Percentiles rank a stretch among this genome's conserved stretches.
Conservation (phyloP, 1,140 invertebrate species). For the Nilaparvata lugens region DNA sequence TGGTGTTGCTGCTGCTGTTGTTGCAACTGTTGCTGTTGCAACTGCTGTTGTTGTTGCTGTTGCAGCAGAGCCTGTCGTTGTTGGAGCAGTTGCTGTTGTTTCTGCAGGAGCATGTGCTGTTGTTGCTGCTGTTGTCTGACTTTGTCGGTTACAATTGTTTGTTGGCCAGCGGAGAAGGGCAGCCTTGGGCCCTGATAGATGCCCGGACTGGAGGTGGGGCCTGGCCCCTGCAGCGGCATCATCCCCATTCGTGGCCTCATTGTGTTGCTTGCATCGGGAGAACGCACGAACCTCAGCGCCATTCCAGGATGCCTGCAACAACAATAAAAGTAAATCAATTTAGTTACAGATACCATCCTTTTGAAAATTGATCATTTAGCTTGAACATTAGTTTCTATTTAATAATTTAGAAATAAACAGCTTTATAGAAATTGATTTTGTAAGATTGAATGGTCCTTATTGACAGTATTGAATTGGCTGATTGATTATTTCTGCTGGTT, state of each 20-base stretch:
- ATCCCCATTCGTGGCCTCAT: constrained; percentile 17
- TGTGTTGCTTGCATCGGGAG: constrained; percentile 22
- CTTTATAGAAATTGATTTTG: no score
- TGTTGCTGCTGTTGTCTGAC: constrained; percentile 33
- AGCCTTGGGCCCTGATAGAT: constrained; percentile 14
- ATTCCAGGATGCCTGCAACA: constrained; percentile 23
- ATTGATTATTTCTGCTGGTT: no score
- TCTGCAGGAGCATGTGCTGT: constrained; percentile 37
- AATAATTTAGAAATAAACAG: no score
- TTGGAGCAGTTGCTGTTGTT: constrained; percentile 37
- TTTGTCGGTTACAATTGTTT: constrained; percentile 3
- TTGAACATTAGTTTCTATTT: no score
- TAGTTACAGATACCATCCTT: no score
- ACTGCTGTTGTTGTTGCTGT: constrained; percentile 41
- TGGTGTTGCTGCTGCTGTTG: constrained; percentile 29
- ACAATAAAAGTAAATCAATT: no score
- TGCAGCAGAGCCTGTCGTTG: constrained; percentile 31
- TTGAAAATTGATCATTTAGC: no score
- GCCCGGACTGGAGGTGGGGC: constrained; percentile 6
- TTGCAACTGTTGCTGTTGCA: constrained; percentile 40
- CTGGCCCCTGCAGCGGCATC: constrained; percentile 18
- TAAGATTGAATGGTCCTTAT: no score
- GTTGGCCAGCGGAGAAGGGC: constrained; percentile 9
- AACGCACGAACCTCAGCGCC: constrained; percentile 26
- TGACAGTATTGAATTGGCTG: no score